A percentile compares a stretch with the other conserved stretches of the same genome.
These are phyloP conservation scores for Synanthedon tipuliformis DNA, from an alignment of 2,888 invertebrate genomes.

Conservation along the genomic window DNA sequence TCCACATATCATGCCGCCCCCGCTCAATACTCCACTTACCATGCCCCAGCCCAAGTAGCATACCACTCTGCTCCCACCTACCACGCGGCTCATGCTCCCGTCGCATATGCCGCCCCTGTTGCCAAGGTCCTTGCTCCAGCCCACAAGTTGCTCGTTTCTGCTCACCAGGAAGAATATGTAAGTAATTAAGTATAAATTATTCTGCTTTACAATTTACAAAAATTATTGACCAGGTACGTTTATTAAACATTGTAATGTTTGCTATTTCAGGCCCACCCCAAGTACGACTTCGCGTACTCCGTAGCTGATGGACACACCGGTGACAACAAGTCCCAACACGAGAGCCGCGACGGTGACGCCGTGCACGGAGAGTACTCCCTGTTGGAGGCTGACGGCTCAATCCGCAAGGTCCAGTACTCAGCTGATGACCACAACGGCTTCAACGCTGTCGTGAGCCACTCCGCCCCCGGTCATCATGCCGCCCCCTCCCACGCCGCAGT, in stretches of 20 bases:
- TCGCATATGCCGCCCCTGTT: constrained; percentile 28
- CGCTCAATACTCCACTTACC: constrained; percentile 11
- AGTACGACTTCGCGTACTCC: constrained; percentile 69
- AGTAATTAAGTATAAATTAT: constrained; percentile 14
- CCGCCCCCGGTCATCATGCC: constrained; percentile 35
- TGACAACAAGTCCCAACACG: constrained; percentile 45
- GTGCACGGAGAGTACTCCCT: constrained; percentile 58
- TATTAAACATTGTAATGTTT: not conserved
- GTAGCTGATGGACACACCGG: constrained; percentile 69
- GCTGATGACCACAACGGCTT: constrained; percentile 63
- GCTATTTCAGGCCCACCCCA: constrained; percentile 24
- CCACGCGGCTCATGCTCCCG: constrained; percentile 24
- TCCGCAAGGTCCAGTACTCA: constrained; percentile 65
- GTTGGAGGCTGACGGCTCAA: constrained; percentile 64
- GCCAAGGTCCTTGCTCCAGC: constrained; percentile 24
- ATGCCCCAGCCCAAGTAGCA: constrained; percentile 8
- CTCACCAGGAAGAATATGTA: constrained; percentile 34
- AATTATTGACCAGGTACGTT: not conserved
- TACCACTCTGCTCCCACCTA: constrained; percentile 18
- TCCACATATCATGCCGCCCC: constrained; percentile 30
- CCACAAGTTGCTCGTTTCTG: constrained; percentile 21
- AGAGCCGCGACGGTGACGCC: constrained; percentile 7
- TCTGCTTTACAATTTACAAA: not conserved
- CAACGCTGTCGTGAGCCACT: constrained; percentile 50
- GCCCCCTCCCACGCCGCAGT: constrained; percentile 18